These are phyloP conservation scores for Homalodisca vitripennis DNA, from an alignment of 1,140 invertebrate species.

Conservation along the genomic window DNA sequence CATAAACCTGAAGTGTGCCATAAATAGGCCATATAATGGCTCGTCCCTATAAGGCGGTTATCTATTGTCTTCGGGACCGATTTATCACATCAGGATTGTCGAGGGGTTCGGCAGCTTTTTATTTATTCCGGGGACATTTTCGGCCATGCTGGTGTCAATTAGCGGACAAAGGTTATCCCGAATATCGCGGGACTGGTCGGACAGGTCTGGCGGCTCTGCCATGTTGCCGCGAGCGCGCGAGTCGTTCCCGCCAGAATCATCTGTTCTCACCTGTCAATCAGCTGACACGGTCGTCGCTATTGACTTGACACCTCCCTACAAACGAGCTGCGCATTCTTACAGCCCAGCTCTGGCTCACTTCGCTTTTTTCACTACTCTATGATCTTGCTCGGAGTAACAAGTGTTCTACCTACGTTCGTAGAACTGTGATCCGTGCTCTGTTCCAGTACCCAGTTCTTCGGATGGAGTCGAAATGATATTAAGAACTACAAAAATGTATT, in stretches of 20 bases:
- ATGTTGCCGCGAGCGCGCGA: neutral
- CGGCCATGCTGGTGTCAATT: slow-evolving; percentile 10
- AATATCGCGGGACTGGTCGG: neutral
- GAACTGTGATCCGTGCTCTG: too few relatives aligned
- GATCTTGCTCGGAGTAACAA: too few relatives aligned
- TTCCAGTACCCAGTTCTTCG: too few relatives aligned
- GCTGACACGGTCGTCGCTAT: neutral
- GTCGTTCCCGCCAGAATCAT: neutral
- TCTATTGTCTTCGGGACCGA: neutral
- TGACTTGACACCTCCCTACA: slow-evolving; percentile 10
- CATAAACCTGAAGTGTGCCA: slow-evolving; percentile 6
- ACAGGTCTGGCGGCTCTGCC: neutral
- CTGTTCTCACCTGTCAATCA: slow-evolving; percentile 21
- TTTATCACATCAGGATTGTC: neutral
- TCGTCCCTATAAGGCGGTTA: slow-evolving; percentile 6
- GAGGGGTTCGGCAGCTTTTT: slow-evolving; percentile 8
- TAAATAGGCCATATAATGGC: slow-evolving; percentile 11
- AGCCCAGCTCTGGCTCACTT: too few relatives aligned
- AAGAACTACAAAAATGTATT: too few relatives aligned
- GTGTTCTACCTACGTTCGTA: too few relatives aligned
- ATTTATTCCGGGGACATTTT: slow-evolving; percentile 18
- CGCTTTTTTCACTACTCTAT: too few relatives aligned
- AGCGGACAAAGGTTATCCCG: too few relatives aligned
- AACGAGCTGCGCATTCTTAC: slow-evolving; percentile 10
- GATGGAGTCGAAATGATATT: too few relatives aligned